Evolutionary conservation across 2,797 vertebrate genomes (phyloP).

Genomic region (Chelonia mydas): DNA sequence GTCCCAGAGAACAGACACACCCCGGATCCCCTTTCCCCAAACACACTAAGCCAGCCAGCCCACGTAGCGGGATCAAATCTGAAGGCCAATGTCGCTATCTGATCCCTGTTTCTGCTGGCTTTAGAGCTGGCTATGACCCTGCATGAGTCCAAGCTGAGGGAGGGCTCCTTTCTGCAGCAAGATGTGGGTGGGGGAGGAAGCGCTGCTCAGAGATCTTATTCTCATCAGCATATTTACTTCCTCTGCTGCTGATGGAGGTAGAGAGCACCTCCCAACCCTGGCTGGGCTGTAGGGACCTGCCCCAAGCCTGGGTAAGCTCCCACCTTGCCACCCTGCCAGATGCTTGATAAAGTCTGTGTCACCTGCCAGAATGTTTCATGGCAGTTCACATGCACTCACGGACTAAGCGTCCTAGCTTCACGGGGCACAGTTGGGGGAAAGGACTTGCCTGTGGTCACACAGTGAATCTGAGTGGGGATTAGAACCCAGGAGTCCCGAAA

Average conservation of each 20-base stretch:
- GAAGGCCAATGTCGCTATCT: background rate
- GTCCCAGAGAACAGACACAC: background rate
- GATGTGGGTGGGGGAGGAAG: background rate
- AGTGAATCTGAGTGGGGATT: background rate
- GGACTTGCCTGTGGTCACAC: background rate
- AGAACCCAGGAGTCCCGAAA: background rate
- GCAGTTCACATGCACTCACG: background rate
- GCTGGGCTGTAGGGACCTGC: background rate
- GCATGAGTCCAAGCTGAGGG: background rate
- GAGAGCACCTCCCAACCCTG: background rate
- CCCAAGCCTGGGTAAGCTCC: background rate
- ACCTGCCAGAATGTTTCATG: background rate
- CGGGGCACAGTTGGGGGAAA: background rate
- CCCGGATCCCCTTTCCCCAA: background rate
- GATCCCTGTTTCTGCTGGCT: background rate
- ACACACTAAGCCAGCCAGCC: background rate
- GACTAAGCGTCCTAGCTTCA: background rate
- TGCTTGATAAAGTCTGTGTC: background rate
- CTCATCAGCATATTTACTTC: background rate
- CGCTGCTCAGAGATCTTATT: background rate
- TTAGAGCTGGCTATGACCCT: background rate
- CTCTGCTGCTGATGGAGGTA: background rate
- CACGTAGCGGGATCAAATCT: background rate
- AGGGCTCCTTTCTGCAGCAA: accelerated
- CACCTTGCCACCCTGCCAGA: background rate